Evolutionary conservation across 1,140 invertebrate genomes (phyloP), one percentile per base, ranked within the genome.

Genomic region (Musca domestica): DNA sequence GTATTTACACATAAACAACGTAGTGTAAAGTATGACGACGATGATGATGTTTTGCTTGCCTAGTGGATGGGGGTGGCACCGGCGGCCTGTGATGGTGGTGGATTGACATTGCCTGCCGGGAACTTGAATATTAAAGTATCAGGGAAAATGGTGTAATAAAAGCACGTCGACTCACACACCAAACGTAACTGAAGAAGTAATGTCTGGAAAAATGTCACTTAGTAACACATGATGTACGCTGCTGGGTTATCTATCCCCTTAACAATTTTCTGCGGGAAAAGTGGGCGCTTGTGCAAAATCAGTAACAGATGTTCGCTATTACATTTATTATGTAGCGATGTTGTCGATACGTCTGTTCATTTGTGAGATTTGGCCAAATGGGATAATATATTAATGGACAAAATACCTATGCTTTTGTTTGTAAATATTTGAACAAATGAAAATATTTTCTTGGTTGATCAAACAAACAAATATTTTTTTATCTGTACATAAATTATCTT

Each of bases 1-100:
- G 25, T 56, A 56, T 56, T 56, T 56, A 56, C 52, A 12, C 52
- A 56, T 56, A 56, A 56, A 27, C 52, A 56, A 56, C 22, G 25
- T 19, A 20, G 48, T 56, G 52, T 17, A n/a, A 56, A 27, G 52
- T 56, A 27, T 56, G 15, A 56, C 15, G 23, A 15, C 22, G 52
- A 27, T 30, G 23, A 56, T 56, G 22, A 56, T 20, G 22, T 27
- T 27, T 20, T 56, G 52, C 34, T 41, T 41, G 34, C 10, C 27
- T 30, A 41, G 52, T 27, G 52, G 52, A 5, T 54, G 52, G n/a
- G 27, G 22, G 23, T 27, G 25, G 15, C 5, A 56, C 23, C 34
- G 10, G 4, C 23, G 14, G 3, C 52, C 14, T 9, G 17, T 23
- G 19, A 23, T 56, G 52, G 23, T 56, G 52, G 34, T 41, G 34